Conservation (phyloP, 2,888 invertebrate species). For the Drosophila hamatofila region DNA sequence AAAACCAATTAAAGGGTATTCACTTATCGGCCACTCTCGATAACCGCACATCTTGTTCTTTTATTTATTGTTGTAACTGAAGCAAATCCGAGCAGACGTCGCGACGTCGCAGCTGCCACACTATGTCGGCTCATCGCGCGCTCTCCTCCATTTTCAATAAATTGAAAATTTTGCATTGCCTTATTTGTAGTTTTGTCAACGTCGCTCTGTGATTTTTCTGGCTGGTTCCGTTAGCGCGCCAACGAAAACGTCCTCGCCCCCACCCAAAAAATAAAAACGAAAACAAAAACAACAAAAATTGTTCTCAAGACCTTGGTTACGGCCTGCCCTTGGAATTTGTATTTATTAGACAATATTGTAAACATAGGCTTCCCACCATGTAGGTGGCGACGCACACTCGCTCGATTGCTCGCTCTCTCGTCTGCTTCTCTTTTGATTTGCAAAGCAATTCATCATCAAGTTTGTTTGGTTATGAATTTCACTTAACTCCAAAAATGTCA, state of each 20-base stretch:
- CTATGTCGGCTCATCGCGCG: constrained; percentile 41
- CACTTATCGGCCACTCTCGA: not conserved
- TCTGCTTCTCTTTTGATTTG: constrained; percentile 24
- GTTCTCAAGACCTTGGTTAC: constrained; percentile 65
- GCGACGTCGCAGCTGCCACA: constrained; percentile 61
- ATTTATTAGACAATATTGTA: constrained; percentile 53
- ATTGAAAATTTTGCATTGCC: constrained; percentile 75
- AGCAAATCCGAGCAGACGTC: constrained; percentile 77
- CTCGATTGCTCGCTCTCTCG: constrained; percentile 6
- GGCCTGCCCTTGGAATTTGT: constrained; percentile 66
- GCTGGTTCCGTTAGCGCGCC: constrained; percentile 54
- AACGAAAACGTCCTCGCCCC: constrained; percentile 31
- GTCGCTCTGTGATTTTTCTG: constrained; percentile 51
- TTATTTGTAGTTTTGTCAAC: constrained; percentile 77
- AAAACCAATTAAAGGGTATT: constrained; percentile 17
- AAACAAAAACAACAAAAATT: constrained; percentile 50
- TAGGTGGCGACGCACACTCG: constrained; percentile 35
- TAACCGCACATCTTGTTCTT: constrained; percentile 37
- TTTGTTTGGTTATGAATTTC: constrained; percentile 47
- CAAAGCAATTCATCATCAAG: constrained; percentile 51
- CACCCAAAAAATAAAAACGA: constrained; percentile 47
- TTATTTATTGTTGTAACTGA: constrained; percentile 70
- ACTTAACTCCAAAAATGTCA: constrained; percentile 47
- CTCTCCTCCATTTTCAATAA: constrained; percentile 66
- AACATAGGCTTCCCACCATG: constrained; percentile 44